Conservation (phyloP, 2,888 invertebrate genomes). For the Xanthia icteritia region DNA sequence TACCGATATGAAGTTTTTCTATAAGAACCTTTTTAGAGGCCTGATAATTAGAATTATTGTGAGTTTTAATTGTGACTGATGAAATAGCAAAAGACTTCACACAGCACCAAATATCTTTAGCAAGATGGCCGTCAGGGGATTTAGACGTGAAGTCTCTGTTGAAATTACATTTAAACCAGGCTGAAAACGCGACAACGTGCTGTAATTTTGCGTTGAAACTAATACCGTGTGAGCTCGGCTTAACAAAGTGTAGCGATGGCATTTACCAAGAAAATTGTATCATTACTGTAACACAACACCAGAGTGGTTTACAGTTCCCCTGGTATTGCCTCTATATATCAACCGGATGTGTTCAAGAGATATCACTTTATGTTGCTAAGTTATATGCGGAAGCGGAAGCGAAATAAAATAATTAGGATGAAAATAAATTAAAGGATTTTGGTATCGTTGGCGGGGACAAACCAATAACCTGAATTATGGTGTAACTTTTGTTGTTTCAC, state of each 20-base stretch:
- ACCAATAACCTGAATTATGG: too few species aligned
- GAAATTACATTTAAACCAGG: conserved; percentile 3
- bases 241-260: conserved; percentile 56
- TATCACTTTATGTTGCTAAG: conserved; percentile 65
- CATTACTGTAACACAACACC: conserved; percentile 72
- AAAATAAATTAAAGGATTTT: not conserved
- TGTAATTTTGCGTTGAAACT: conserved; percentile 31
- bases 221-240: conserved; percentile 41
- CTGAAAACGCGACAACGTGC: conserved; percentile 7
- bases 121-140: not conserved
- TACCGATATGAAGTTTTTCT: not conserved
- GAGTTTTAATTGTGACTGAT: not conserved
- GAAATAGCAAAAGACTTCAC: not conserved
- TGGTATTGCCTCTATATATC: conserved; percentile 77
- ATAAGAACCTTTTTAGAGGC: not conserved
- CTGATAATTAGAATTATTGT: not conserved
- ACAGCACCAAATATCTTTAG: not conserved
- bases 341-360: conserved; percentile 74
- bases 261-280: conserved; percentile 77
- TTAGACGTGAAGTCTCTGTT: not conserved
- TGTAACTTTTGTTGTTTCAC: too few species aligned
- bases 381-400: conserved; percentile 3
- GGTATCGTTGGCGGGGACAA: too few species aligned
- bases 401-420: not conserved
- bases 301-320: conserved; percentile 76